These are phyloP conservation scores for Panulirus ornatus DNA, from an alignment of 1,140 invertebrate species.

Conservation along the genomic window DNA sequence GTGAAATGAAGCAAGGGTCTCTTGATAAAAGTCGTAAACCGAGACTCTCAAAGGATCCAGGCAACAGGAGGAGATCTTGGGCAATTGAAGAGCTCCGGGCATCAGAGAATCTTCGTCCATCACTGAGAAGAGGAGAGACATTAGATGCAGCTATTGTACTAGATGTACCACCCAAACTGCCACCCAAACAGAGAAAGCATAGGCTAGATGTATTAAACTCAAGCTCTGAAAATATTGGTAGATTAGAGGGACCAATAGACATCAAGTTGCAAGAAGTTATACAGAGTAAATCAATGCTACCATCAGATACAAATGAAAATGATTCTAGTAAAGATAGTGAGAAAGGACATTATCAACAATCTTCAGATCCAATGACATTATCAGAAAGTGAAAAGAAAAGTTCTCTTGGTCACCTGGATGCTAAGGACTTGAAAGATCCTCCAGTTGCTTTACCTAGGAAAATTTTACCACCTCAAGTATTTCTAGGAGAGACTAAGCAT, in stretches of 20 bases:
- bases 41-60: constrained; percentile 76
- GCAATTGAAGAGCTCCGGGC: constrained; percentile 77
- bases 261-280: constrained; percentile 51
- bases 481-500: not conserved
- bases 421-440: constrained; percentile 43
- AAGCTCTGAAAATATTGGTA: constrained; percentile 48
- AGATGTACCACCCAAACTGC: constrained; percentile 74
- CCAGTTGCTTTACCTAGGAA: constrained; percentile 58
- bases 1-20: constrained; percentile 59
- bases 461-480: constrained; percentile 42
- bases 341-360: constrained; percentile 8
- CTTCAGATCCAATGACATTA: constrained; percentile 34
- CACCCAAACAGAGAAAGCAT: constrained; percentile 75
- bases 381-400: constrained; percentile 21
- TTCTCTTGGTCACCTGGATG: constrained; percentile 3
- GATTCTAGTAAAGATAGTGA: constrained; percentile 14
- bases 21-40: constrained; percentile 75
- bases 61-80: constrained; percentile 78
- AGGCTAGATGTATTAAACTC: constrained; percentile 45
- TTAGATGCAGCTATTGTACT: constrained; percentile 63
- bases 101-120: constrained; percentile 32
- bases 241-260: constrained; percentile 61
- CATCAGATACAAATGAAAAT: not conserved
- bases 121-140: constrained; percentile 55
- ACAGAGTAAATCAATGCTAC: not conserved